Percentiles rank a stretch among this genome's conserved stretches.
These are phyloP conservation scores for Temnothorax rugatulus DNA, from an alignment of 2,888 invertebrate species.

Conservation along the genomic window DNA sequence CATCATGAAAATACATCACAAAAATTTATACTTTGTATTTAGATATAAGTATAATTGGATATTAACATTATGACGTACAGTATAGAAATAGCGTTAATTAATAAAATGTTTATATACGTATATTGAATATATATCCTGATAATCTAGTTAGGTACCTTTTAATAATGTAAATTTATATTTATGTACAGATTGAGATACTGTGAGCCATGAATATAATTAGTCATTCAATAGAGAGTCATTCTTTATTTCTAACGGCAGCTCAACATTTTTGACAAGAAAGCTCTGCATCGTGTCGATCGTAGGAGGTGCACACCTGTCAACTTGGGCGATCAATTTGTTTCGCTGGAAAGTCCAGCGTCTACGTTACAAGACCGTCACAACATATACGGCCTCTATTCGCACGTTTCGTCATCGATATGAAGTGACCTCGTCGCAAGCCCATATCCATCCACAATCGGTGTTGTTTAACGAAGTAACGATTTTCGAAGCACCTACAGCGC, in stretches of 20 bases:
- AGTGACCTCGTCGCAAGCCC: constrained; percentile 34
- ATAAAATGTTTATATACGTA: not conserved
- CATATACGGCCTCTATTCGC: constrained; percentile 72
- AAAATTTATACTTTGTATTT: not conserved
- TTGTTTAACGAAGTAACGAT: constrained; percentile 80
- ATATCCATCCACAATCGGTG: constrained; percentile 46
- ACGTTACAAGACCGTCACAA: constrained; percentile 59
- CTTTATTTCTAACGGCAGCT: not conserved
- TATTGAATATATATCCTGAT: not conserved
- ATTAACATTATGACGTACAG: not conserved
- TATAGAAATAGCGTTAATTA: not conserved
- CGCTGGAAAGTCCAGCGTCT: constrained; percentile 10
- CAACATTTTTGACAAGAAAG: not conserved
- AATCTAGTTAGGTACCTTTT: not conserved
- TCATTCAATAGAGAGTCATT: too few relatives aligned
- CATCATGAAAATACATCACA: not conserved
- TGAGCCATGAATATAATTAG: not conserved
- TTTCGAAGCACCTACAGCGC: constrained; percentile 82
- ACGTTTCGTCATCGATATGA: constrained; percentile 48
- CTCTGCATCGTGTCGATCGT: not conserved
- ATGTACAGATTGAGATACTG: not conserved
- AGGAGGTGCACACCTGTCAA: not conserved
- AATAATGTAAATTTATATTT: not conserved
- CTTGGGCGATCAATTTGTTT: constrained; percentile 47
- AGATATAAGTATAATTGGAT: not conserved